Percentiles rank a stretch among this genome's conserved stretches.
Conservation (phyloP, 2,888 invertebrate species). For the Macrophya annulata region DNA sequence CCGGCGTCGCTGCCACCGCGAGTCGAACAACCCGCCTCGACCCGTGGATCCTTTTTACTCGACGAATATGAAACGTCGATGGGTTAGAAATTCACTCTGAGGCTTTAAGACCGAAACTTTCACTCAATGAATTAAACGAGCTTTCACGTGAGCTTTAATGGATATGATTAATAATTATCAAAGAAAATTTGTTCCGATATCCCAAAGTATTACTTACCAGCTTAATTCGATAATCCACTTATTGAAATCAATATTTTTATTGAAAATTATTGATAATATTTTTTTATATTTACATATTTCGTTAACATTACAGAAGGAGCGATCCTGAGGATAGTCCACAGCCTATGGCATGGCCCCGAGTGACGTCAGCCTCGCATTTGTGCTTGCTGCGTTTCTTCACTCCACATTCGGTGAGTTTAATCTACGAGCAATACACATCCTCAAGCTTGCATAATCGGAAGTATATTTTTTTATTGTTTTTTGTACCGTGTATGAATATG, state of each 20-base stretch:
- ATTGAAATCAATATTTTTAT: neutral
- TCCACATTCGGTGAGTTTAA: conserved; percentile 69
- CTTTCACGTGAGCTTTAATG: conserved; percentile 28
- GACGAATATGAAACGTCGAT: conserved; percentile 52
- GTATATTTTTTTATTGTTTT: neutral
- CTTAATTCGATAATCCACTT: conserved; percentile 29
- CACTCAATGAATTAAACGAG: conserved; percentile 34
- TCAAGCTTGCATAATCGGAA: neutral
- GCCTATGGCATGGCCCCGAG: conserved; percentile 72
- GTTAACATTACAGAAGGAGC: conserved; percentile 46
- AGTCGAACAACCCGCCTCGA: conserved; percentile 49
- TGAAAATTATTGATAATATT: neutral
- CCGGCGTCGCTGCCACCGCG: conserved; percentile 41
- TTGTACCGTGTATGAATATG: neutral
- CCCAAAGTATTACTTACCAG: neutral
- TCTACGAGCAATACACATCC: neutral
- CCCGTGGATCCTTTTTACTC: conserved; percentile 47
- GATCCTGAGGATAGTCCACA: conserved; percentile 42
- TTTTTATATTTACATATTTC: neutral
- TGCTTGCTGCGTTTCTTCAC: conserved; percentile 66
- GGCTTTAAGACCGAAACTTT: conserved; percentile 16
- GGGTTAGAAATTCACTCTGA: conserved; percentile 42
- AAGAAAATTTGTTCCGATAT: conserved; percentile 9
- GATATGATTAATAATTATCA: conserved; percentile 14
- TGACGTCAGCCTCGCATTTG: conserved; percentile 66